Evolutionary conservation across 2,113 vertebrate species (phyloP), one percentile per base, ranked within the genome.

Genomic region (Apus apus): DNA sequence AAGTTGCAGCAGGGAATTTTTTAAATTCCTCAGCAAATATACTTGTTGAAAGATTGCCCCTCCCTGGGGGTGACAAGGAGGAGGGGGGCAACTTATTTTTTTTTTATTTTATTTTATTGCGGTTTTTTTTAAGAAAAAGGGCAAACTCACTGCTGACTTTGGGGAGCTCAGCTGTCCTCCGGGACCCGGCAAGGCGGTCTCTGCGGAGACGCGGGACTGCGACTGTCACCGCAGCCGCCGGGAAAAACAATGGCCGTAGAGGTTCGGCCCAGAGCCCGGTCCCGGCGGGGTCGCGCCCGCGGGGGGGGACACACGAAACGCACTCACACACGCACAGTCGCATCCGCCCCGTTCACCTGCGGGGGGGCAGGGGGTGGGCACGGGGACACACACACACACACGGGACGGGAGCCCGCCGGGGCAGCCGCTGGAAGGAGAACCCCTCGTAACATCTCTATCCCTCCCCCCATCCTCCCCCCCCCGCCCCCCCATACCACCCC

Each of bases 11-110:
- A 97, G 97, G 96, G 97, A 95, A 99, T 99, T 98, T 98, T 99
- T 99, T 97, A 98, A 98, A 99, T 99, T 99, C 99, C 98, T 98
- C 95, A 98, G 98, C 99, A 98, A 98, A 98, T 98, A 98, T 98
- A 99, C 98, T 99, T 98, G 98, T 98, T 97, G 98, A 98, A 98
- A 98, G 98, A 98, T 97, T 95, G 97, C 90, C 93, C 87, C 74
- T 89, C 86, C 88, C 85, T 82, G 53, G 68, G 62, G 50, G 51
- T 46, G 46, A 74, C 60, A 68, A 34, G 29, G 30, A n/a, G 48
- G 23, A 6, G 21, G 38, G 23, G 67, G 86, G 48, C 19, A 67
- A 68, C 36, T 83, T 74, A 45, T 76, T 73, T 90, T 74, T 60
- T 56, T 60, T 76, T 72, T 87, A 38, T 78, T 64, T 50, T n/a